Base-by-base conservation (phyloP, 2,888 invertebrate species). In the Anoplius nigerrimus region DNA sequence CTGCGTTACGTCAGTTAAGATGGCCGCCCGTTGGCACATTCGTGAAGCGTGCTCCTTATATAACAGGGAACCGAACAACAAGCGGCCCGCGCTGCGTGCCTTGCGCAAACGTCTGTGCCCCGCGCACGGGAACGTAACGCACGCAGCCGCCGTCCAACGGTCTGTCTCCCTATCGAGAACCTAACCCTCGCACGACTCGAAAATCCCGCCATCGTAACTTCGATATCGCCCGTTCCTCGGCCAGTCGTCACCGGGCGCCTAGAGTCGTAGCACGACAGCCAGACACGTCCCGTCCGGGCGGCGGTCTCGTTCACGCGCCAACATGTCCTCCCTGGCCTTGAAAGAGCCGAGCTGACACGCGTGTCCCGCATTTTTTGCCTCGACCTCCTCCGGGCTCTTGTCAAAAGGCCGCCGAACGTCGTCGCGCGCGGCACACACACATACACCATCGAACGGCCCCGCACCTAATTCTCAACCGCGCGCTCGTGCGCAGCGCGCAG, bases 291-390 rank as follows among this genome's bases (percentile, higher is more conserved):
- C 42, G 53, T 43, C 48, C 34, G 11, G 6, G 6, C 64, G 59
- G 71, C 51, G 59, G 45, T 57, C 58, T 71, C 65, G 59, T 68
- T 75, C 72, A 76, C 70, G 72, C 72, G 75, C 68, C 76, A 80
- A 80, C 72, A 80, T 80, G 78, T 80, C 79, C 62, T 65, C 72
- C 67, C 27, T 72, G 79, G 76, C 79, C 79, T 80, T 80, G 79
- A 75, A 71, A 74, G 57, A 75, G 43, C 8, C 52, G 61, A n/a
- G n/a, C n/a, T 69, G 72, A 66, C 78, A 67, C 70, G 76, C 69
- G 71, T 73, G 76, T 66, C 62, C 27, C 18, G 34, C 34, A 34
- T 11, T 34, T 34, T 34, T 6, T 13, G 11, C 34, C 11, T 13
- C n/a, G n/a, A n/a, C 53, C 34, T 43, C 6, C 54, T 4, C 18